phyloP scores from a whole-genome alignment of 2,113 vertebrate species.

The Cygnus atratus region DNA sequence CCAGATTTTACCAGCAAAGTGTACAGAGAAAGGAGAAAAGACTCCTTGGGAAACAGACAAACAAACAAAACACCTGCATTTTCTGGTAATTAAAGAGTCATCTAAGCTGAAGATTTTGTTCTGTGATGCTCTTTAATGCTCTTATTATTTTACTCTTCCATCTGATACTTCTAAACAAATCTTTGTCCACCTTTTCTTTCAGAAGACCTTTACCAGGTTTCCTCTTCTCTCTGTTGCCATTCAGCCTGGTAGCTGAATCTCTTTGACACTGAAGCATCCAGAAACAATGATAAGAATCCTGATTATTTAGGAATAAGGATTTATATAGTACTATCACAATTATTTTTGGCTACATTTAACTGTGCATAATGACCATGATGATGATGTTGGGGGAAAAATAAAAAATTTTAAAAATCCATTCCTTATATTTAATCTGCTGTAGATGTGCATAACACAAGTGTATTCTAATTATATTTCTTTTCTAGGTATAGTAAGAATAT shows the following conservation, averaged over 20 bases:
- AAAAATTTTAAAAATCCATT: background rate
- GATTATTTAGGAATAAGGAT: background rate
- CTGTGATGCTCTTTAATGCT: background rate
- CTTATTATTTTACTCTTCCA: background rate
- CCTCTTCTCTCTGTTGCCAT: background rate
- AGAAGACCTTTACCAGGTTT: background rate
- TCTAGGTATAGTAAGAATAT: background rate
- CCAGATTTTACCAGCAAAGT: background rate
- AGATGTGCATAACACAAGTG: accelerated
- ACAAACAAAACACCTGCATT: background rate
- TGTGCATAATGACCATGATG: background rate
- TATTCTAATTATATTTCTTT: background rate
- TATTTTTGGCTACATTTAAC: background rate
- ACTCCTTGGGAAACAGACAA: accelerated
- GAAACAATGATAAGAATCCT: background rate
- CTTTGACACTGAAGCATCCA: background rate
- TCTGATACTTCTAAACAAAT: background rate
- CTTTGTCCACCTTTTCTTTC: background rate
- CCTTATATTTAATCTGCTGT: background rate
- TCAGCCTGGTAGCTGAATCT: background rate
- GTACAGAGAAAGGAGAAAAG: background rate
- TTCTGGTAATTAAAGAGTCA: background rate
- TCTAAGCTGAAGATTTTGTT: background rate
- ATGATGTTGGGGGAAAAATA: background rate
- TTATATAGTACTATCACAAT: too few relatives aligned